These are phyloP conservation scores for Pseudobourletiella spinata DNA, from an alignment of 1,140 invertebrate species.

Conservation along the genomic window DNA sequence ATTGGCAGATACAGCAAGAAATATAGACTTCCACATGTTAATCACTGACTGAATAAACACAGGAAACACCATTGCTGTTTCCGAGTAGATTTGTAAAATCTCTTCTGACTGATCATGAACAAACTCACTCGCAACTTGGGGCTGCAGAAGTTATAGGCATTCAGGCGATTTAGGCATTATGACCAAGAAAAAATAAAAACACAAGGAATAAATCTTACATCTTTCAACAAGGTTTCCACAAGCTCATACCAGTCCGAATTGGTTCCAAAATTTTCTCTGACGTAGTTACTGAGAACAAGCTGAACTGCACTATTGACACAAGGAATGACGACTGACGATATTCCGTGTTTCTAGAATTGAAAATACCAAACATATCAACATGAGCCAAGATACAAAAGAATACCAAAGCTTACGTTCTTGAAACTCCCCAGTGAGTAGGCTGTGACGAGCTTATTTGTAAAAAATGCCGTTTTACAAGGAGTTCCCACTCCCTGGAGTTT, in stretches of 20 bases:
- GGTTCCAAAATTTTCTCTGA: constrained; percentile 19
- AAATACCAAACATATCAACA: neutral
- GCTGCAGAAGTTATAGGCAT: constrained; percentile 1
- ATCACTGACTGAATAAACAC: neutral
- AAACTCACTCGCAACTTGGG: neutral
- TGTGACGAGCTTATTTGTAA: neutral
- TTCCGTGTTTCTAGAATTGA: constrained; percentile 19
- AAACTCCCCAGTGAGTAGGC: constrained; percentile 10
- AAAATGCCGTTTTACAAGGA: constrained; percentile 9
- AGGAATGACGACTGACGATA: constrained; percentile 5
- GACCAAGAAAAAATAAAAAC: neutral
- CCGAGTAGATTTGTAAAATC: neutral
- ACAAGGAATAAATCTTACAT: constrained; percentile 13
- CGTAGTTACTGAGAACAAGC: constrained; percentile 14
- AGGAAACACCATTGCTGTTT: constrained; percentile 1
- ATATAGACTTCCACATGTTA: constrained; percentile 7
- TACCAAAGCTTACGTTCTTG: constrained; percentile 17
- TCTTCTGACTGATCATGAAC: neutral
- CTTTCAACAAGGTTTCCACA: constrained; percentile 1
- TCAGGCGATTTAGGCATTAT: too few relatives aligned
- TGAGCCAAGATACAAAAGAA: neutral
- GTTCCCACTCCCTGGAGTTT: neutral
- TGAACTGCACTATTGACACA: constrained; percentile 19
- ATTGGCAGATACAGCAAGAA: neutral
- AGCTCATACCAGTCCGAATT: constrained; percentile 15